Percentiles rank a stretch among this genome's conserved stretches.
These are phyloP conservation scores for Chaetodon trifascialis DNA, from an alignment of 2,113 vertebrate genomes.

Conservation along the genomic window DNA sequence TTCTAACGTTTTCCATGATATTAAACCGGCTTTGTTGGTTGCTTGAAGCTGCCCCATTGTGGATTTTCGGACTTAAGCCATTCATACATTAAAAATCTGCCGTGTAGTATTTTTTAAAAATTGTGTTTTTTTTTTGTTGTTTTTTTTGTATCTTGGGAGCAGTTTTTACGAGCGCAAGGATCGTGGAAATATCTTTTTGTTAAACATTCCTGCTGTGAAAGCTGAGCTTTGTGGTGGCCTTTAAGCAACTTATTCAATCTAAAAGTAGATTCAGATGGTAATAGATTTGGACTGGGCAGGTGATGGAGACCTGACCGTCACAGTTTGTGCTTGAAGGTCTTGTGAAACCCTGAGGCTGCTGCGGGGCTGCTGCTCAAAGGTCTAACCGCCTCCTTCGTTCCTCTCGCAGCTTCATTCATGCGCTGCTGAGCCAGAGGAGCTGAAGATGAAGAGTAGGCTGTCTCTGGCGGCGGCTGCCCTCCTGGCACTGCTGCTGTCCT, in stretches of 20 bases:
- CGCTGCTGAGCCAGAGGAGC: conserved; percentile 85
- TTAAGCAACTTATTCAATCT: background rate
- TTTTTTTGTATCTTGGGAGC: background rate
- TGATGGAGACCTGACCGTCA: background rate
- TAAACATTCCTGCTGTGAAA: background rate
- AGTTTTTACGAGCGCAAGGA: background rate
- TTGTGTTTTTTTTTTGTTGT: too few relatives aligned
- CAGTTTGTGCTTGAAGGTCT: background rate
- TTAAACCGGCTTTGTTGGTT: background rate
- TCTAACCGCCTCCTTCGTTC: conserved; percentile 32
- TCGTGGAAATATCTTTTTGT: background rate
- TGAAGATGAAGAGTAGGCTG: conserved; percentile 90
- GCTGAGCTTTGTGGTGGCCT: background rate
- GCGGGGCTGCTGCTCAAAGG: background rate
- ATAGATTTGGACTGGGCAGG: background rate
- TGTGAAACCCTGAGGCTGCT: background rate
- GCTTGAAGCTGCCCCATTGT: background rate
- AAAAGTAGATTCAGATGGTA: background rate
- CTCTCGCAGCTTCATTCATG: conserved; percentile 89
- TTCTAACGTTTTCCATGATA: background rate
- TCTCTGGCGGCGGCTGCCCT: conserved; percentile 84
- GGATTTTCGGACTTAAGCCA: background rate
- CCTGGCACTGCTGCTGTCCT: conserved; percentile 87
- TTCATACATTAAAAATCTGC: background rate
- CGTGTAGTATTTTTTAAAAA: too few relatives aligned